phyloP scores from a whole-genome alignment of 2,888 invertebrate species.

The Mantis religiosa region DNA sequence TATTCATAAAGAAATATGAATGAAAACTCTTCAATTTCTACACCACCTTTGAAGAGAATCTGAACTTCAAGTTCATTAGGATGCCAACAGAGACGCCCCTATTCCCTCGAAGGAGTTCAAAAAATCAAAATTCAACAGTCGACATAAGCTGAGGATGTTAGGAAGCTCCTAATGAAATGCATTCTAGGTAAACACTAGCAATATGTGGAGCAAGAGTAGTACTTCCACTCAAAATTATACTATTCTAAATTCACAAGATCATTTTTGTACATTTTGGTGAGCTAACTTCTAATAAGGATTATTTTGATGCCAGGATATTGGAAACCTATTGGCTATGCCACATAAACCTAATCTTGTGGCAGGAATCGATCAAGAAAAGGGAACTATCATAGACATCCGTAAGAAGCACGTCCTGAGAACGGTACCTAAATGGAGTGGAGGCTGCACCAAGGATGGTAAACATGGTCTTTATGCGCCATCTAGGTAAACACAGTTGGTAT shows the following conservation, averaged over 20 bases:
- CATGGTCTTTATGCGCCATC: slow-evolving; percentile 89
- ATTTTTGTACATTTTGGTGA: background rate
- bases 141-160: no score
- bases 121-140: no score
- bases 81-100: no score
- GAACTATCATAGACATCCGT: slow-evolving; percentile 83
- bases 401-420: slow-evolving; percentile 82
- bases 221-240: no score
- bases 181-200: no score
- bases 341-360: slow-evolving; percentile 82
- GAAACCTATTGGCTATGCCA: slow-evolving; percentile 72
- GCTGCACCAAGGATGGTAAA: slow-evolving; percentile 80
- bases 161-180: no score
- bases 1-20: no score
- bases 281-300: background rate
- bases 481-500: slow-evolving; percentile 42
- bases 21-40: no score
- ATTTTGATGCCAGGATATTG: slow-evolving; percentile 58
- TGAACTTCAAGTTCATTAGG: no score
- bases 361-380: slow-evolving; percentile 85
- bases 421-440: slow-evolving; percentile 89
- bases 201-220: no score
- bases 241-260: background rate
- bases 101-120: no score
- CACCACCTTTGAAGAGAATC: no score